Conservation (phyloP, 2,797 vertebrate species). For the Chelmon rostratus region DNA sequence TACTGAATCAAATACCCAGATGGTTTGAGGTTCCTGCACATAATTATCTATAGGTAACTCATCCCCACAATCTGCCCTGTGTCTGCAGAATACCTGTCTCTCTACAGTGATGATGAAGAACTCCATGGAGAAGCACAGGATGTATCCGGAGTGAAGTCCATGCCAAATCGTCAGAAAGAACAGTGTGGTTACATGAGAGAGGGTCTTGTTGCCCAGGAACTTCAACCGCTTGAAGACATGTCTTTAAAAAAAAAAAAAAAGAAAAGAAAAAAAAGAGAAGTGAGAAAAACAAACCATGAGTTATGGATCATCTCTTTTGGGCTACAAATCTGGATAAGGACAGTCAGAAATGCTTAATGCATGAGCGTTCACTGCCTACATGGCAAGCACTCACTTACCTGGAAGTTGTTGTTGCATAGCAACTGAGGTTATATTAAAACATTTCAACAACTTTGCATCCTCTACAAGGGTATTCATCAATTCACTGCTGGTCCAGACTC, state of each 20-base stretch:
- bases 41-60: neutral
- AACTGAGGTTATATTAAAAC: constrained; percentile 65
- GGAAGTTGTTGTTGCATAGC: constrained; percentile 71
- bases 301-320: constrained; percentile 3
- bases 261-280: constrained; percentile 5
- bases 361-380: constrained; percentile 31
- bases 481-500: constrained; percentile 8
- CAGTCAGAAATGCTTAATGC: constrained; percentile 20
- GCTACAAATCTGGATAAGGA: constrained; percentile 5
- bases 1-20: neutral
- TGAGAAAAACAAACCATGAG: neutral
- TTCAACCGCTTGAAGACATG: constrained; percentile 96
- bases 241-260: constrained; percentile 74
- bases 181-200: constrained; percentile 92
- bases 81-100: constrained; percentile 88
- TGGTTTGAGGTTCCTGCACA: neutral
- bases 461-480: constrained; percentile 28
- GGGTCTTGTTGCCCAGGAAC: constrained; percentile 94
- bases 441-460: constrained; percentile 57
- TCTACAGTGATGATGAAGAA: constrained; percentile 95
- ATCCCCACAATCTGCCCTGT: neutral
- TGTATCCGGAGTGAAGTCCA: constrained; percentile 95
- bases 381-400: constrained; percentile 36
- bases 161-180: constrained; percentile 96
- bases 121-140: constrained; percentile 98